These are phyloP conservation scores for Tetrax tetrax DNA, from an alignment of 2,113 vertebrate genomes.

Conservation along the genomic window DNA sequence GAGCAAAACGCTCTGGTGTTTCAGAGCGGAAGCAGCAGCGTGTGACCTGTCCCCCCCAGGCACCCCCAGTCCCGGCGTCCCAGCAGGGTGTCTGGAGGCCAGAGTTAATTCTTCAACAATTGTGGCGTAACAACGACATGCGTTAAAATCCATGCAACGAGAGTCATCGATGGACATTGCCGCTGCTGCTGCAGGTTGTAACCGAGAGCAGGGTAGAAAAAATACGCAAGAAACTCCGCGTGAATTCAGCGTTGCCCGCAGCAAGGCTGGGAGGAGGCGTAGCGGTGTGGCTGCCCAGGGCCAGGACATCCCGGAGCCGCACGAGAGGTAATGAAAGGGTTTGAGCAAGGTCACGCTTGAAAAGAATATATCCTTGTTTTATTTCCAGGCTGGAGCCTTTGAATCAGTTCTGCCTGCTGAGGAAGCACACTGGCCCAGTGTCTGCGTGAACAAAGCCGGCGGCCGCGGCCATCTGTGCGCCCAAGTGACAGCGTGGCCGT, in stretches of 20 bases:
- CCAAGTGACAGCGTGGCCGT: background rate
- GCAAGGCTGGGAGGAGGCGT: background rate
- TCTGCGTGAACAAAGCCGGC: background rate
- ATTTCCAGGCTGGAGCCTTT: constrained; percentile 25
- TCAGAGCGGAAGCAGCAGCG: background rate
- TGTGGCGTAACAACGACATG: background rate
- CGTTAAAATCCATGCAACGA: background rate
- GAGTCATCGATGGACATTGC: background rate
- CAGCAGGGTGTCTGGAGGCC: background rate
- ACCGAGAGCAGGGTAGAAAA: background rate
- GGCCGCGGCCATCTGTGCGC: background rate
- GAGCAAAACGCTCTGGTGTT: background rate
- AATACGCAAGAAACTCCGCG: background rate
- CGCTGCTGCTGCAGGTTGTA: background rate
- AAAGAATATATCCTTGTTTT: constrained; percentile 40
- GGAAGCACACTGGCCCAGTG: constrained; percentile 9
- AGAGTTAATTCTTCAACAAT: background rate
- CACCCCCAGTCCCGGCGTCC: rapidly evolving
- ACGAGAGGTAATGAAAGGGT: background rate
- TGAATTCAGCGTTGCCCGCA: background rate
- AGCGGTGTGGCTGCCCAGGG: background rate
- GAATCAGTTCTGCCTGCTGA: constrained; percentile 17
- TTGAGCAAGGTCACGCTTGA: background rate
- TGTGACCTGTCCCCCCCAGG: background rate
- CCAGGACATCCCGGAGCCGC: background rate